phyloP scores from a whole-genome alignment of 2,888 invertebrate species.

The Mellilla xanthometata region DNA sequence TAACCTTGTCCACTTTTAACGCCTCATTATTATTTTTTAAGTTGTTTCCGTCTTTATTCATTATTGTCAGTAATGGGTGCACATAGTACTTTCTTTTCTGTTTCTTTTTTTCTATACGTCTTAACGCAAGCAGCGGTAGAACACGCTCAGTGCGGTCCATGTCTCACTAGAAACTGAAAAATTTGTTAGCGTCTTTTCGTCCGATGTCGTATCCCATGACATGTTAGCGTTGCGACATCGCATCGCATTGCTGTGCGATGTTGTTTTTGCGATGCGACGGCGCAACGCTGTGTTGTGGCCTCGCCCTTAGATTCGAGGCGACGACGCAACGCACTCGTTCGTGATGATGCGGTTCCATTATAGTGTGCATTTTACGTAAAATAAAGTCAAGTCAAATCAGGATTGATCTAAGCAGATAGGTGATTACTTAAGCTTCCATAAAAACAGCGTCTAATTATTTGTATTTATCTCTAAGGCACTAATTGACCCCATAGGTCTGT shows the following conservation, averaged over 20 bases:
- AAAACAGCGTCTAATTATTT: no score
- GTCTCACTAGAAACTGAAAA: slow-evolving; percentile 18
- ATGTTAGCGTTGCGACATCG: no score
- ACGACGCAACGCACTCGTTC: slow-evolving; percentile 4
- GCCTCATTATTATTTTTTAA: slow-evolving; percentile 7
- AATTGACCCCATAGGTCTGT: no score
- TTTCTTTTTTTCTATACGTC: slow-evolving; percentile 5
- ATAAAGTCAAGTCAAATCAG: no score
- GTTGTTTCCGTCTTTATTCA: slow-evolving; percentile 9
- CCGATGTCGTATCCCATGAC: slow-evolving; percentile 7
- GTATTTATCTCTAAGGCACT: no score
- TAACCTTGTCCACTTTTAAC: slow-evolving; percentile 8
- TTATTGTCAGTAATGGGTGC: slow-evolving; percentile 8
- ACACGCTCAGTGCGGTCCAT: slow-evolving; percentile 18
- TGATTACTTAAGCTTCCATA: no score
- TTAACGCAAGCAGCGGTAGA: slow-evolving; percentile 16
- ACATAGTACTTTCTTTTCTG: slow-evolving; percentile 7
- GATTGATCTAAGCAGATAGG: no score
- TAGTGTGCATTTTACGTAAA: no score
- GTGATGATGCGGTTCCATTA: no score
- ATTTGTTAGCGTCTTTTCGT: slow-evolving; percentile 8
- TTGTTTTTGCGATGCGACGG: slow-evolving; percentile 10
- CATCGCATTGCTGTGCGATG: no score
- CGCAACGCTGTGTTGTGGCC: slow-evolving; percentile 8
- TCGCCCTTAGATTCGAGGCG: slow-evolving; percentile 6